Conservation (phyloP, 2,797 vertebrate genomes). For the Sebastes hubbsi region DNA sequence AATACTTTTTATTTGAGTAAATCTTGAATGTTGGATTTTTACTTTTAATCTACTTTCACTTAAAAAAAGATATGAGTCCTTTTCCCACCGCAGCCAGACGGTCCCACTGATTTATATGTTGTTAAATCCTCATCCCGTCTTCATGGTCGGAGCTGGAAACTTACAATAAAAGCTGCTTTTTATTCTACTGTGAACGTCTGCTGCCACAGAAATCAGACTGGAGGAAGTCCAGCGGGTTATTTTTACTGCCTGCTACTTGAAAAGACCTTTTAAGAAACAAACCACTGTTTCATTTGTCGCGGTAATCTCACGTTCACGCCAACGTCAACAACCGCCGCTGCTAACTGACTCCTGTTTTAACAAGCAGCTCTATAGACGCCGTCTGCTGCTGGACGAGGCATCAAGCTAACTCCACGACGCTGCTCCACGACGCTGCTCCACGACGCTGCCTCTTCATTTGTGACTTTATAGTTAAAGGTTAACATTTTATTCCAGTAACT, state of each 20-base stretch:
- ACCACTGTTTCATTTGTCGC: conserved; percentile 27
- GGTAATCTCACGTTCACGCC: conserved; percentile 9
- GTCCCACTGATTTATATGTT: neutral
- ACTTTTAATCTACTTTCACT: neutral
- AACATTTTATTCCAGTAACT: too few species aligned
- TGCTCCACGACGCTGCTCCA: too few species aligned
- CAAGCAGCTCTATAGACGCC: conserved; percentile 1
- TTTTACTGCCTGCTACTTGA: conserved; percentile 9
- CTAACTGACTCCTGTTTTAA: neutral
- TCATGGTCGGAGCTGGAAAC: neutral
- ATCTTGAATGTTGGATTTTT: neutral
- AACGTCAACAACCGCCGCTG: conserved; percentile 35
- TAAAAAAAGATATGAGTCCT: neutral
- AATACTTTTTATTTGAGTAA: neutral
- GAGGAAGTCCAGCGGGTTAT: conserved; percentile 26
- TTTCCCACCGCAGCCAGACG: neutral
- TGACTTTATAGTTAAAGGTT: too few species aligned
- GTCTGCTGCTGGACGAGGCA: neutral
- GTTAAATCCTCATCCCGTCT: neutral
- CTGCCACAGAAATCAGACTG: neutral
- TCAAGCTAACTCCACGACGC: neutral
- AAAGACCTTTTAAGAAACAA: conserved; percentile 24
- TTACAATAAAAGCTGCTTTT: neutral
- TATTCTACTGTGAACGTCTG: neutral
- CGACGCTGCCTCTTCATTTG: too few species aligned